Conservation (phyloP, 2,797 vertebrate genomes). For the Pantherophis vulpinus region DNA sequence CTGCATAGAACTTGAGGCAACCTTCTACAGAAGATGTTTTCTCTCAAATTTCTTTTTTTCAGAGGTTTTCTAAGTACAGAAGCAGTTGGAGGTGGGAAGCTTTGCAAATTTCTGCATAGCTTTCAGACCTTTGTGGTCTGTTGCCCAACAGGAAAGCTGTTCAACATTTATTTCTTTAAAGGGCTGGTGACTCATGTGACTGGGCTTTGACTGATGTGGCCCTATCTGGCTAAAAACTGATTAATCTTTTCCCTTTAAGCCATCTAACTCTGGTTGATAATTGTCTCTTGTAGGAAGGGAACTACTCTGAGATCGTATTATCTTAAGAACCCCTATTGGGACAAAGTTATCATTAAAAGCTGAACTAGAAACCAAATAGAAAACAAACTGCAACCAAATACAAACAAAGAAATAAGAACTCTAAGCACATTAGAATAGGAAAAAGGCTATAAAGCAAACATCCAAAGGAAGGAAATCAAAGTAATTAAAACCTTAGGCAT, state of each 20-base stretch:
- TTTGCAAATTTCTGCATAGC: not conserved
- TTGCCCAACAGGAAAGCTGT: not conserved
- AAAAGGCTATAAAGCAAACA: too few species aligned
- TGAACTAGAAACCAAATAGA: too few species aligned
- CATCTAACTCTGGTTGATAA: not conserved
- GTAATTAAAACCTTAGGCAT: too few species aligned
- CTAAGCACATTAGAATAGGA: too few species aligned
- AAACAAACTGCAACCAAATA: too few species aligned
- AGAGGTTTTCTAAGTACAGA: not conserved
- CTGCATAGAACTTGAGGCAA: not conserved
- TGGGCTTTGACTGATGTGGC: not conserved
- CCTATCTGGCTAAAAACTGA: conserved; percentile 2
- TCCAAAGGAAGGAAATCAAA: too few species aligned
- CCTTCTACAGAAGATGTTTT: not conserved
- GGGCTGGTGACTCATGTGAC: not conserved
- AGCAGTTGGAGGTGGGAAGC: not conserved
- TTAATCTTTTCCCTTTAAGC: not conserved
- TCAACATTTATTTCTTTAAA: not conserved
- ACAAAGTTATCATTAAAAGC: too few species aligned
- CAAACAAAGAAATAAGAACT: too few species aligned
- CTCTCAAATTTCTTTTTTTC: not conserved
- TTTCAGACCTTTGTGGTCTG: not conserved
- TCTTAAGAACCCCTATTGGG: too few species aligned
- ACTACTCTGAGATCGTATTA: too few species aligned
- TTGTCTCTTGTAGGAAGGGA: not conserved